Evolutionary conservation across 2,797 vertebrate species (phyloP).

Genomic region (Oceanodroma leucorhoa): DNA sequence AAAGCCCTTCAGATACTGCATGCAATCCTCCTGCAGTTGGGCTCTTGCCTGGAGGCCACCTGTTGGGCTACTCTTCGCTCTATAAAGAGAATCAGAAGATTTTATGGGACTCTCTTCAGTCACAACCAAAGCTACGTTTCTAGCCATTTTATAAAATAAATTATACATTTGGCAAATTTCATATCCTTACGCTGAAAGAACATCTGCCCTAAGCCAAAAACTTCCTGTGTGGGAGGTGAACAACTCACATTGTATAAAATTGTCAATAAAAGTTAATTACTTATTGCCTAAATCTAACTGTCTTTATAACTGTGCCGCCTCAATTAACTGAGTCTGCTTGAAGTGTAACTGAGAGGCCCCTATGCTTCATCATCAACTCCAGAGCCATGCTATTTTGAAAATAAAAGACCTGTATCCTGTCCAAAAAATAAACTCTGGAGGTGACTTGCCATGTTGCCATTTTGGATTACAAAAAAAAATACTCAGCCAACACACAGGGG

Average conservation of each 20-base stretch:
- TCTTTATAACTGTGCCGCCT: neutral
- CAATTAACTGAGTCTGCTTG: neutral
- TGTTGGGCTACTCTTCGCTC: neutral
- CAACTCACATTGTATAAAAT: neutral
- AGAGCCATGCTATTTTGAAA: slow-evolving; percentile 50
- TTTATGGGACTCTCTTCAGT: neutral
- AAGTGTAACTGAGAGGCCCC: slow-evolving; percentile 18
- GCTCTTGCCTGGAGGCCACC: neutral
- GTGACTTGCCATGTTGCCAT: slow-evolving; percentile 40
- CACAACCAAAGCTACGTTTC: neutral
- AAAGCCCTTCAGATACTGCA: neutral
- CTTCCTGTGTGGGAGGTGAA: slow-evolving; percentile 31
- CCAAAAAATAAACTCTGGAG: slow-evolving; percentile 44
- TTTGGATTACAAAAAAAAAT: slow-evolving; percentile 48
- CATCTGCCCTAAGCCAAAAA: slow-evolving; percentile 31
- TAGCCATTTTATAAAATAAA: neutral
- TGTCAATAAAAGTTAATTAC: slow-evolving; percentile 54
- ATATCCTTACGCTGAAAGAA: slow-evolving; percentile 18
- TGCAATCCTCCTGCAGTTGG: neutral
- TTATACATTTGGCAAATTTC: slow-evolving; percentile 10
- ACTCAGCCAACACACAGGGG: slow-evolving; percentile 47
- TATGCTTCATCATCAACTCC: slow-evolving; percentile 9
- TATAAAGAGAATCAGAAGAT: neutral
- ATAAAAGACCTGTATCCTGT: slow-evolving; percentile 58
- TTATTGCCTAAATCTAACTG: slow-evolving; percentile 24